Evolutionary conservation across 2,888 invertebrate genomes (phyloP).

Genomic region (Desoria tigrina): DNA sequence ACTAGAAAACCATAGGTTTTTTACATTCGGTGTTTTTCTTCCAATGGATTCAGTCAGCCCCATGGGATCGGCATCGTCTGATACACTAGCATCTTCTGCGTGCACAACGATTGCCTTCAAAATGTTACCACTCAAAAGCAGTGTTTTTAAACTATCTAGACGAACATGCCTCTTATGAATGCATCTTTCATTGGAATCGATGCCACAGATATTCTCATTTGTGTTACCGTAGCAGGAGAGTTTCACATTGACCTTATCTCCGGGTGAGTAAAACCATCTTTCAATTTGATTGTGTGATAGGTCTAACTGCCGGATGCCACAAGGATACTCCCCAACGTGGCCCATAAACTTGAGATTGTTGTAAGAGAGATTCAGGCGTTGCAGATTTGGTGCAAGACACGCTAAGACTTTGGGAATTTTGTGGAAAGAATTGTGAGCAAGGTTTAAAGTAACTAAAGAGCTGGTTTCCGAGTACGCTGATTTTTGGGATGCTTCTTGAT

Average conservation of each 20-base stretch:
- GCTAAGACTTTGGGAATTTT: slow-evolving; percentile 84
- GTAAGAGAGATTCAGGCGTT: slow-evolving; percentile 85
- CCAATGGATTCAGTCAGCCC: slow-evolving; percentile 9
- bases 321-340: slow-evolving; percentile 85
- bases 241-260: slow-evolving; percentile 39
- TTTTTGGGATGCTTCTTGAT: slow-evolving; percentile 44
- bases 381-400: slow-evolving; percentile 83
- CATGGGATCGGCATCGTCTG: slow-evolving; percentile 26
- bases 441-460: slow-evolving; percentile 63
- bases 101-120: slow-evolving; percentile 66
- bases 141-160: slow-evolving; percentile 76
- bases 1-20: slow-evolving; percentile 83
- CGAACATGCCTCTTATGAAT: slow-evolving; percentile 79
- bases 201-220: slow-evolving; percentile 58
- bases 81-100: slow-evolving; percentile 66
- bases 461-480: slow-evolving; percentile 25
- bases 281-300: slow-evolving; percentile 88
- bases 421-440: slow-evolving; percentile 87
- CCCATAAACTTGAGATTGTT: slow-evolving; percentile 74
- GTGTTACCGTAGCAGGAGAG: slow-evolving; percentile 61
- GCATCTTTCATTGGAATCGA: slow-evolving; percentile 59
- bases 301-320: slow-evolving; percentile 84
- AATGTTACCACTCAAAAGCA: slow-evolving; percentile 83
- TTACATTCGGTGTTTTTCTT: slow-evolving; percentile 56
- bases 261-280: slow-evolving; percentile 65